A percentile compares a stretch with the other conserved stretches of the same genome.
phyloP scores from a whole-genome alignment of 1,140 invertebrate species.

The Drosophila repletoides region DNA sequence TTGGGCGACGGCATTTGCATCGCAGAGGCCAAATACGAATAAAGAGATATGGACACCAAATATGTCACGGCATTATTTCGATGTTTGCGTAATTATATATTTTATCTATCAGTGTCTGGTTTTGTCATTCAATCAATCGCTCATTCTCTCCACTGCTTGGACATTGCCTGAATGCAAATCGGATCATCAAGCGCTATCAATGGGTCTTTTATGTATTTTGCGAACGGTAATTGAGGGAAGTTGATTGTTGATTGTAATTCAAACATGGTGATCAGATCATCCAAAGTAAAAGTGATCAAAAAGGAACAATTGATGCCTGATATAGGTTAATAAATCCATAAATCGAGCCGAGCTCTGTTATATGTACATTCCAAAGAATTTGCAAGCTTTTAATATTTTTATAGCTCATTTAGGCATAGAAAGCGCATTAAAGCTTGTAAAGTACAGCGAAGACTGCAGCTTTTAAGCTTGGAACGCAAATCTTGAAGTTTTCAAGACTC shows the following conservation, averaged over 20 bases:
- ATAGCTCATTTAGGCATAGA: background rate
- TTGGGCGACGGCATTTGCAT: conserved; percentile 14
- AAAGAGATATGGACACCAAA: conserved; percentile 22
- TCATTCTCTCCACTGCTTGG: conserved; percentile 1
- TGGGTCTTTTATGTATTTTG: conserved; percentile 4
- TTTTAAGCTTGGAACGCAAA: too few relatives aligned
- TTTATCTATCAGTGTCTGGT: background rate
- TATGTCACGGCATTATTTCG: conserved; percentile 21
- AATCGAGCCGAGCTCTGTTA: too few relatives aligned
- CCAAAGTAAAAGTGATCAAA: background rate
- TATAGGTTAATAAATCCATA: background rate
- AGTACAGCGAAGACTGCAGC: too few relatives aligned
- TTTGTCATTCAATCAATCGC: conserved; percentile 17
- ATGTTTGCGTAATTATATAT: conserved; percentile 22
- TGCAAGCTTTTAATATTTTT: too few relatives aligned
- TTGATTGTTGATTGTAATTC: background rate
- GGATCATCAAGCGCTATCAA: conserved; percentile 18
- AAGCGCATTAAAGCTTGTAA: background rate
- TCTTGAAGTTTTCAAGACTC: too few relatives aligned
- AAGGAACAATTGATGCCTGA: too few relatives aligned
- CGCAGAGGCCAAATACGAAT: conserved; percentile 4
- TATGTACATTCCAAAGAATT: too few relatives aligned
- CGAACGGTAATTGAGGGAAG: conserved; percentile 11
- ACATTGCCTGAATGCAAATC: conserved; percentile 36
- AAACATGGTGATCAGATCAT: background rate